A percentile compares a stretch with the other conserved stretches of the same genome.
These are phyloP conservation scores for Lymantria dispar DNA, from an alignment of 2,888 invertebrate genomes.

Conservation along the genomic window DNA sequence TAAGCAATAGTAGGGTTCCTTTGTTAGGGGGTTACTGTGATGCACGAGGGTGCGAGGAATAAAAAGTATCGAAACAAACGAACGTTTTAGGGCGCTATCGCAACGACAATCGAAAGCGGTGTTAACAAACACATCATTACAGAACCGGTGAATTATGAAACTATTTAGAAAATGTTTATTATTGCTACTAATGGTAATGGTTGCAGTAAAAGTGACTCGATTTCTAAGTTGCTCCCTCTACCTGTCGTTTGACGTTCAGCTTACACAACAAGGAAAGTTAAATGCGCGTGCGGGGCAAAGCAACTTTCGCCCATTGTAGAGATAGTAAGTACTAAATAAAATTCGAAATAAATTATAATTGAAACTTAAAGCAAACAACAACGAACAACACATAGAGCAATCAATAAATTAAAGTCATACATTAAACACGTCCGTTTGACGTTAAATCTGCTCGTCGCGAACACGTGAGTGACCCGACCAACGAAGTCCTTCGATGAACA, in stretches of 20 bases:
- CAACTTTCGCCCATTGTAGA: conserved; percentile 78
- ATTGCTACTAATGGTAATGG: conserved; percentile 48
- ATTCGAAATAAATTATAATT: conserved; percentile 32
- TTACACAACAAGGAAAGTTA: conserved; percentile 82
- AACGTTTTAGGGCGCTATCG: conserved; percentile 44
- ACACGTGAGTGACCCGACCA: conserved; percentile 54
- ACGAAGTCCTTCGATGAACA: conserved; percentile 70
- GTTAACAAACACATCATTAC: conserved; percentile 19
- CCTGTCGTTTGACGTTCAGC: conserved; percentile 68
- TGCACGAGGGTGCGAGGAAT: conserved; percentile 69
- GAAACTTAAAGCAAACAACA: conserved; percentile 10
- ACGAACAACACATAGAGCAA: conserved; percentile 20
- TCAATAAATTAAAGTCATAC: conserved; percentile 24
- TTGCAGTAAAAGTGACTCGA: conserved; percentile 68
- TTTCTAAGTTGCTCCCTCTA: conserved; percentile 77
- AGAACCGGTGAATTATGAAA: conserved; percentile 29
- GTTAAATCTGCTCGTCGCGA: conserved; percentile 33
- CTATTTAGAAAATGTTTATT: conserved; percentile 37
- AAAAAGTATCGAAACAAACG: conserved; percentile 65
- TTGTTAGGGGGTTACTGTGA: conserved; percentile 63
- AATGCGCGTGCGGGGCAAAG: conserved; percentile 68
- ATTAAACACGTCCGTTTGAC: conserved; percentile 23
- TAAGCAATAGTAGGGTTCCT: conserved; percentile 51
- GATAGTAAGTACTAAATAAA: conserved; percentile 41
- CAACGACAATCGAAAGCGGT: conserved; percentile 29